A percentile compares a stretch with the other conserved stretches of the same genome.
Conservation (phyloP, 2,113 vertebrate species). For the Pelmatolapia mariae region DNA sequence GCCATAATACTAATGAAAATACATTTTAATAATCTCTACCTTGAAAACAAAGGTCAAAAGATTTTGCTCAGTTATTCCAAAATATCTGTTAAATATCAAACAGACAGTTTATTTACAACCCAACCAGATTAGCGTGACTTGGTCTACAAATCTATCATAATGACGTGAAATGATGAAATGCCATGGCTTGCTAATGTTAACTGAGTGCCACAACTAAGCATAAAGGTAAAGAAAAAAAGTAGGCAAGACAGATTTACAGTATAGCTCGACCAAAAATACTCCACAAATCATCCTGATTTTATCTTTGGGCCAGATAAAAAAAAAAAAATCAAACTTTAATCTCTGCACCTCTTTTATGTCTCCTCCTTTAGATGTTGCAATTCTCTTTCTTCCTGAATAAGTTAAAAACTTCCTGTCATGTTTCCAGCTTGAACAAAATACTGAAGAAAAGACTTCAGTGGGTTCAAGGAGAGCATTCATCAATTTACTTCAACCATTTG, state of each 20-base stretch:
- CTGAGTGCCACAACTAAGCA: not conserved
- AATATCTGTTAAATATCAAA: not conserved
- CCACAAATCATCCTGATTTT: not conserved
- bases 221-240: not conserved
- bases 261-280: not conserved
- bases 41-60: not conserved
- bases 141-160: not conserved
- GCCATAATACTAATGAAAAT: not conserved
- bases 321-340: not conserved
- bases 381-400: slow-evolving; percentile 21
- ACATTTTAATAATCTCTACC: not conserved
- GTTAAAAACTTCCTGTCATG: not conserved
- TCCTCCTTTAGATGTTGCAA: not conserved
- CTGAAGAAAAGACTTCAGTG: not conserved
- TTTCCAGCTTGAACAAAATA: not conserved
- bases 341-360: not conserved
- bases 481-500: not conserved
- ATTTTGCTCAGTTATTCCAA: not conserved
- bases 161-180: not conserved
- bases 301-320: not conserved
- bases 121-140: not conserved
- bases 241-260: not conserved
- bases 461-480: not conserved
- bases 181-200: not conserved
- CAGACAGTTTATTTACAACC: not conserved